Evolutionary conservation across 2,888 invertebrate genomes (phyloP).

Genomic region (Taphrorychus bicolor): DNA sequence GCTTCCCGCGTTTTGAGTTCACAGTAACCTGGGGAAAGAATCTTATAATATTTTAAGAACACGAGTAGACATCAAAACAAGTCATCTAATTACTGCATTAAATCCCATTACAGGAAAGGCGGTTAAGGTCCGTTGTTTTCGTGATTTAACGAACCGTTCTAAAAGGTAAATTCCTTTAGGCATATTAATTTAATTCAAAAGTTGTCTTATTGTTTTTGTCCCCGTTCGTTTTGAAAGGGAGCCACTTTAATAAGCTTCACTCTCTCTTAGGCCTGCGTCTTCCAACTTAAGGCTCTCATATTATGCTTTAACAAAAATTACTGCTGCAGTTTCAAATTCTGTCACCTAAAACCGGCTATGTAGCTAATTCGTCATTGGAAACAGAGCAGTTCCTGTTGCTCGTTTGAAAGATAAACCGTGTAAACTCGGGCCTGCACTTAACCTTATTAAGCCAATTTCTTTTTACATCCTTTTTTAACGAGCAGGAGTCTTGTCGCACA

Average conservation of each 20-base stretch:
- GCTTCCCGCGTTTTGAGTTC: too few relatives aligned
- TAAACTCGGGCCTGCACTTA: conserved; percentile 36
- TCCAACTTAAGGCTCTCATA: too few relatives aligned
- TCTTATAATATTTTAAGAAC: background rate
- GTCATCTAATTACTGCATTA: background rate
- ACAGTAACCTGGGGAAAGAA: background rate
- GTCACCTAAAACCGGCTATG: background rate
- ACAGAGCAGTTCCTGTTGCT: conserved; percentile 26
- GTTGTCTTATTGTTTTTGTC: conserved; percentile 5
- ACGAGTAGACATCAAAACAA: background rate
- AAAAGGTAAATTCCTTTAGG: background rate
- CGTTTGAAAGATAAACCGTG: conserved; percentile 33
- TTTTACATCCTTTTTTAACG: conserved; percentile 36
- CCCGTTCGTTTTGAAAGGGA: background rate
- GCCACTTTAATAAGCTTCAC: too few relatives aligned
- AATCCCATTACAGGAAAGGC: background rate
- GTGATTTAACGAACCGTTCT: background rate
- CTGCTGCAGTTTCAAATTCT: too few relatives aligned
- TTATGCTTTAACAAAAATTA: too few relatives aligned
- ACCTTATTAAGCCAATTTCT: conserved; percentile 34
- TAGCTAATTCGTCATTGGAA: conserved; percentile 8
- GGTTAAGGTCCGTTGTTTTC: background rate
- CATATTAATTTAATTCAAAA: background rate
- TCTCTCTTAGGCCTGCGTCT: too few relatives aligned
- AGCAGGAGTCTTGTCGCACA: conserved; percentile 19